Conservation (phyloP, 1,140 invertebrate species). For the Pomacea maculata region DNA sequence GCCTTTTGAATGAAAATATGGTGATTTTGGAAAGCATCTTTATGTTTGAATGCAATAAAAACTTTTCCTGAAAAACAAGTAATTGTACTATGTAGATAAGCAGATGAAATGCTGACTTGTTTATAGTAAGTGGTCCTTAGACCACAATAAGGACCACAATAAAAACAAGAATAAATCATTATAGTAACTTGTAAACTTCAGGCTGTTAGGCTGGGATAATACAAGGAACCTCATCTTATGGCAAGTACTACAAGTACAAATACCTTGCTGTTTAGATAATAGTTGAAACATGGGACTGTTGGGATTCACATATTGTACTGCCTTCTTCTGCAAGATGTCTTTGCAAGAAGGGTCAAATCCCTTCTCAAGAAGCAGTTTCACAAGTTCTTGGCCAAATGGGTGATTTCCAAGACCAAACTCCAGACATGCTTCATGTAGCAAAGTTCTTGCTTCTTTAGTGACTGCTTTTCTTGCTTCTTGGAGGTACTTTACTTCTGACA, state of each 20-base stretch:
- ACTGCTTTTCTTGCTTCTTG: neutral
- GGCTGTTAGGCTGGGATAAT: too few species aligned
- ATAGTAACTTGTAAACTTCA: too few species aligned
- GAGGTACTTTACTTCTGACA: neutral
- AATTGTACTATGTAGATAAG: too few species aligned
- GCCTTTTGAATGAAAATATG: too few species aligned
- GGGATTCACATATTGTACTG: constrained; percentile 30
- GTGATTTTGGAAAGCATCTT: too few species aligned
- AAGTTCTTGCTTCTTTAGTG: constrained; percentile 14
- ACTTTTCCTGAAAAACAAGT: too few species aligned
- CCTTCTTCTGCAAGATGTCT: constrained; percentile 23
- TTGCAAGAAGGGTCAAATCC: constrained; percentile 16
- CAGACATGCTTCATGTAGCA: constrained; percentile 15
- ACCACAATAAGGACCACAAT: too few species aligned
- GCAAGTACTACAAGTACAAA: neutral
- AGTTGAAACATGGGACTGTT: constrained; percentile 8
- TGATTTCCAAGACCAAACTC: constrained; percentile 15
- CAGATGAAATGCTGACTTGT: too few species aligned
- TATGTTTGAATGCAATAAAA: too few species aligned
- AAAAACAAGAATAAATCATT: too few species aligned
- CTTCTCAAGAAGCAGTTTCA: constrained; percentile 15
- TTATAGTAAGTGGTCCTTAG: too few species aligned
- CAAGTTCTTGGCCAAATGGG: constrained; percentile 12
- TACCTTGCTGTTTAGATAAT: constrained; percentile 6
- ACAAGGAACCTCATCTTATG: neutral